These are phyloP conservation scores for Camponotus vicinus DNA, from an alignment of 1,140 invertebrate genomes.

Conservation along the genomic window DNA sequence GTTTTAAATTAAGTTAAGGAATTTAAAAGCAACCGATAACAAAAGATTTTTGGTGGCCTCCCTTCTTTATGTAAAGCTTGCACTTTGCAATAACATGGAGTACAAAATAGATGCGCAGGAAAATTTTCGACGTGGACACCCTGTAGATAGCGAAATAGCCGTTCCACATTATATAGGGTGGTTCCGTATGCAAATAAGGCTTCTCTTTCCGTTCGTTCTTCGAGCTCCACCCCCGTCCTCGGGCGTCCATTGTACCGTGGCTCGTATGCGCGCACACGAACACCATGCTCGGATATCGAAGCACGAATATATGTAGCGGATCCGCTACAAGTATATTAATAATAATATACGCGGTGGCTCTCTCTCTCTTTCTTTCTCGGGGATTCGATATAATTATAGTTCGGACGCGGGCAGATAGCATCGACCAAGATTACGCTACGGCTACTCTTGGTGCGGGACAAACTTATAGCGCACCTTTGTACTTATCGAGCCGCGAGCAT, in stretches of 20 bases:
- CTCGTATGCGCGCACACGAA: slow-evolving; percentile 18
- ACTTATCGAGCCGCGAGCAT: slow-evolving; percentile 70
- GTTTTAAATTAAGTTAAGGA: too few species aligned
- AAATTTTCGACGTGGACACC: slow-evolving; percentile 48
- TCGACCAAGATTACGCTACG: slow-evolving; percentile 73
- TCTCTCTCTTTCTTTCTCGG: background rate
- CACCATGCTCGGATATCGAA: slow-evolving; percentile 44
- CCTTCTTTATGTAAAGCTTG: slow-evolving; percentile 1
- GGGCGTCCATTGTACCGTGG: slow-evolving; percentile 81
- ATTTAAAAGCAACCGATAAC: background rate
- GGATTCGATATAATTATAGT: slow-evolving; percentile 83
- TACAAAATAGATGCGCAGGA: background rate
- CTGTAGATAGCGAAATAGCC: slow-evolving; percentile 70
- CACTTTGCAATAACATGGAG: background rate
- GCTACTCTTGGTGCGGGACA: slow-evolving; percentile 70
- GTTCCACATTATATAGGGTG: slow-evolving; percentile 80
- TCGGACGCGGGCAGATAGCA: slow-evolving; percentile 74
- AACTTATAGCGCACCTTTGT: slow-evolving; percentile 68
- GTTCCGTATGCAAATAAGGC: slow-evolving; percentile 84
- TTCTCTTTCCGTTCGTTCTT: slow-evolving; percentile 73
- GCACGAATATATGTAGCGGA: slow-evolving; percentile 54
- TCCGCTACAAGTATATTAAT: slow-evolving; percentile 80
- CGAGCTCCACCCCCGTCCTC: slow-evolving; percentile 83
- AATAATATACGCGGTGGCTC: slow-evolving; percentile 82
- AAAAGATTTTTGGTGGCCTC: too few species aligned